Evolutionary conservation across 2,113 vertebrate genomes (phyloP), one percentile per base, ranked within the genome.

Genomic region (Pseudorhombus dupliciocellatus): DNA sequence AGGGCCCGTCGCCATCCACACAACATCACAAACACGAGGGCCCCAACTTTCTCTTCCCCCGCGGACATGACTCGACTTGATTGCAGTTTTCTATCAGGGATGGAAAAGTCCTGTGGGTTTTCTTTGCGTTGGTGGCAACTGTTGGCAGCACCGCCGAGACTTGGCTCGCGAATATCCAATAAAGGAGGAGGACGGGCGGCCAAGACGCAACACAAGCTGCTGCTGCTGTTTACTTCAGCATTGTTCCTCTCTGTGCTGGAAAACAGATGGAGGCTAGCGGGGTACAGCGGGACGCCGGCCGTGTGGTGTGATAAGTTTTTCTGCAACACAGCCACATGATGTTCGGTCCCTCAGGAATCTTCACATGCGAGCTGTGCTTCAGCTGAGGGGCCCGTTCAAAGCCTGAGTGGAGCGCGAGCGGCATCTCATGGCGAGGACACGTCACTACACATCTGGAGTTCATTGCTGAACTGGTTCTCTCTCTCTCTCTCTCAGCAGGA

Each of bases 91-190:
- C 56, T 82, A 77, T 81, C 75, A 79, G 34, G 22, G 59, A 88
- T 84, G 84, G 87, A 91, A 34, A 91, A 88, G 77, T 80, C 77
- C 80, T 85, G 76, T 82, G 86, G 83, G 73, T 85, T 37, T 37
- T 37, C 34, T 90, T 84, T 58, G 22, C 74, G 77, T 88, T 85
- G 81, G 84, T 84, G 87, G 84, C 56, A 76, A 81, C 63, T 59
- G 68, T 75, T 87, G 90, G 87, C 83, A 75, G n/a, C 51, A 65
- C 34, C 40, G 68, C 61, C 34, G 46, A 51, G 56, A 74, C 73
- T 79, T 87, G 88, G 74, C 57, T 71, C 66, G 68, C 21, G 56
- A 77, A 88, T 67, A 64, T 56, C 46, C 70, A 75, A 78, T 68
- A 56, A 66, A 64, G 70, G 46, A 74, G 8, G 11, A 46, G 64